Evolutionary conservation across 2,113 vertebrate genomes (phyloP).

Genomic region (Baryphthengus martii): DNA sequence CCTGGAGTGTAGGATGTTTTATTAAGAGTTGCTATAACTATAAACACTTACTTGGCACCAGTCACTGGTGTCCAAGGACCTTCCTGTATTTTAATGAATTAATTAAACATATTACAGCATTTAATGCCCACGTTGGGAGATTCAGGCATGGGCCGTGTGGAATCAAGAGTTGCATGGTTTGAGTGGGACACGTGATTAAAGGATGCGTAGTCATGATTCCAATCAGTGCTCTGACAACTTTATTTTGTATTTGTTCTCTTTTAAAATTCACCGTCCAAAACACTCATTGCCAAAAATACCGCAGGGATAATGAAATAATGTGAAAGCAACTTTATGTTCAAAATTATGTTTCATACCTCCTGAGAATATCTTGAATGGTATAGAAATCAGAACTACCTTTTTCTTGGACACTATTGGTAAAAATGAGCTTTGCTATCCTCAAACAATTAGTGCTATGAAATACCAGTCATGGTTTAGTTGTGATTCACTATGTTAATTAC

Average conservation of each 20-base stretch:
- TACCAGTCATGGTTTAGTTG: constrained; percentile 65
- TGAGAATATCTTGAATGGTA: background rate
- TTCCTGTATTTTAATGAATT: background rate
- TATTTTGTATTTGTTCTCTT: constrained; percentile 3
- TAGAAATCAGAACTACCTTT: constrained; percentile 6
- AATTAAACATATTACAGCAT: background rate
- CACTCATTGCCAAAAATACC: background rate
- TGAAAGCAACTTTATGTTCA: background rate
- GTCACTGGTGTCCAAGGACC: background rate
- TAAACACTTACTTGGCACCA: constrained; percentile 2
- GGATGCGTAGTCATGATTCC: background rate
- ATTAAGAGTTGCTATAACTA: background rate
- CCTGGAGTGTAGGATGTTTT: background rate
- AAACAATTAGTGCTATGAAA: constrained; percentile 64
- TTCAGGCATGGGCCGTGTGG: background rate
- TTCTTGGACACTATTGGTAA: background rate
- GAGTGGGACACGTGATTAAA: background rate
- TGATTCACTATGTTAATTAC: constrained; percentile 70
- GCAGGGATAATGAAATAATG: background rate
- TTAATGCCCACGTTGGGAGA: constrained; percentile 19
- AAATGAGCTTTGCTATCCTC: constrained; percentile 44
- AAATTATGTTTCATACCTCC: background rate
- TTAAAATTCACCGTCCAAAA: constrained; percentile 3
- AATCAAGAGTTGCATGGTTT: background rate
- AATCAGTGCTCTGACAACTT: background rate